Conservation (phyloP, 2,888 invertebrate species). For the Nemurella pictetii region DNA sequence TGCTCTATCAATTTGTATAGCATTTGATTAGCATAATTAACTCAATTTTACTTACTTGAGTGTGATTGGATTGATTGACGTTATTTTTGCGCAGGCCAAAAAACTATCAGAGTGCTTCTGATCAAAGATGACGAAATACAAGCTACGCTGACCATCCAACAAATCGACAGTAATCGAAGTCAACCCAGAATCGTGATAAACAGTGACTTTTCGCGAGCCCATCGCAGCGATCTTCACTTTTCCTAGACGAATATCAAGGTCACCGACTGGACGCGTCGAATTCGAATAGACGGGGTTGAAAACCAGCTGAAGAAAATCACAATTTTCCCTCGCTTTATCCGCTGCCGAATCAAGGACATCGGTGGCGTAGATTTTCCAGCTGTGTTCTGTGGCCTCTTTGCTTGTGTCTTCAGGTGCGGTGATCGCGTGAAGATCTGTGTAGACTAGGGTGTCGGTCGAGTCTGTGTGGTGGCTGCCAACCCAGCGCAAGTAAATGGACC, state of each 20-base stretch:
- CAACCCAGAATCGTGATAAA: constrained; percentile 72
- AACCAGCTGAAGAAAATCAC: constrained; percentile 80
- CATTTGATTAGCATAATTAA: neutral
- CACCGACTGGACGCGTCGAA: constrained; percentile 66
- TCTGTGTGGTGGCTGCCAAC: constrained; percentile 57
- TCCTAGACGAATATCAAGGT: constrained; percentile 76
- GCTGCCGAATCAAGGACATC: constrained; percentile 79
- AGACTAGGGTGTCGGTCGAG: constrained; percentile 74
- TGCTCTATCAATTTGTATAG: no score
- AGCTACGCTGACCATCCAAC: constrained; percentile 71
- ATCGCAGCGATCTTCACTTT: constrained; percentile 70
- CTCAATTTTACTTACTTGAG: constrained; percentile 64
- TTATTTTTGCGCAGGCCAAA: constrained; percentile 81
- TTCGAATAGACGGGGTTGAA: constrained; percentile 80
- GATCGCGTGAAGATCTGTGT: constrained; percentile 71
- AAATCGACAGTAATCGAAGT: constrained; percentile 73
- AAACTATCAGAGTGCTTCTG: constrained; percentile 74
- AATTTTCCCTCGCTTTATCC: constrained; percentile 73
- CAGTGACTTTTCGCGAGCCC: constrained; percentile 49
- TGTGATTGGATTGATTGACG: constrained; percentile 64
- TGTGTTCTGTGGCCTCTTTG: constrained; percentile 66
- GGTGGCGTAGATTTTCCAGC: constrained; percentile 88
- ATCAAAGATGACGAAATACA: constrained; percentile 83
- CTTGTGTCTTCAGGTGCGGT: constrained; percentile 52
- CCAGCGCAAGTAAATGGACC: constrained; percentile 77